Conservation (phyloP, 2,113 vertebrate species). For the Trinectes maculatus region DNA sequence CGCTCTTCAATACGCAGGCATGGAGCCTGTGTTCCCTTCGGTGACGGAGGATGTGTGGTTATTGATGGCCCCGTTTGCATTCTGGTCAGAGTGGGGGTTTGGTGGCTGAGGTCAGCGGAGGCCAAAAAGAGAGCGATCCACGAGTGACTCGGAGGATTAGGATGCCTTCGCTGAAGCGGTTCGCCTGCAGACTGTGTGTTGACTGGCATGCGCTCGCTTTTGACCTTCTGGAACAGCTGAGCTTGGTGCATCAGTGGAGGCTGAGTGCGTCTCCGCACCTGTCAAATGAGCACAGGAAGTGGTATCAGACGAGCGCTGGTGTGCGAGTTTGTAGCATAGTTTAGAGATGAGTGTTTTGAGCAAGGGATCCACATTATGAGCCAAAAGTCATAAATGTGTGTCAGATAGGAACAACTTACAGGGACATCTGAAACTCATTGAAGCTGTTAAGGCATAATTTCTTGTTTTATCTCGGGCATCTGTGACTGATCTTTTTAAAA, state of each 20-base stretch:
- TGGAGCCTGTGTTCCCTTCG: conserved; percentile 34
- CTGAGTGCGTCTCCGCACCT: conserved; percentile 34
- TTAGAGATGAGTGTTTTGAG: conserved; percentile 2
- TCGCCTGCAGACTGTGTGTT: conserved; percentile 10
- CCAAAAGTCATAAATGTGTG: conserved; percentile 23
- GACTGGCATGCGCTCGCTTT: conserved; percentile 33
- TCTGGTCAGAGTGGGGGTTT: conserved; percentile 21
- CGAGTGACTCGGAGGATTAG: conserved; percentile 26
- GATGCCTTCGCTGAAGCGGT: conserved; percentile 37
- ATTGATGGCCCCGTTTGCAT: conserved; percentile 46
- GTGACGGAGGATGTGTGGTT: conserved; percentile 39
- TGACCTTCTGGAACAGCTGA: conserved; percentile 58
- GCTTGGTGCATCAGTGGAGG: conserved; percentile 2
- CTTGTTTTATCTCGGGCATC: conserved; percentile 22
- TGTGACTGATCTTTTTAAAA: conserved; percentile 29
- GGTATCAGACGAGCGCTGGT: conserved; percentile 8
- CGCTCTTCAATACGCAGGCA: conserved; percentile 36
- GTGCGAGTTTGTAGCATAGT: neutral
- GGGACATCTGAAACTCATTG: conserved; percentile 12
- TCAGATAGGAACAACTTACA: conserved; percentile 9
- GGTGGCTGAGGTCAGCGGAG: conserved; percentile 16
- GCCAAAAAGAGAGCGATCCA: conserved; percentile 18
- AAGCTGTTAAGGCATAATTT: neutral
- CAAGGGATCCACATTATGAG: neutral
- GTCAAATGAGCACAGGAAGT: conserved; percentile 30